Base-by-base conservation (phyloP, 2,888 invertebrate genomes). In the Cotesia congregata region DNA sequence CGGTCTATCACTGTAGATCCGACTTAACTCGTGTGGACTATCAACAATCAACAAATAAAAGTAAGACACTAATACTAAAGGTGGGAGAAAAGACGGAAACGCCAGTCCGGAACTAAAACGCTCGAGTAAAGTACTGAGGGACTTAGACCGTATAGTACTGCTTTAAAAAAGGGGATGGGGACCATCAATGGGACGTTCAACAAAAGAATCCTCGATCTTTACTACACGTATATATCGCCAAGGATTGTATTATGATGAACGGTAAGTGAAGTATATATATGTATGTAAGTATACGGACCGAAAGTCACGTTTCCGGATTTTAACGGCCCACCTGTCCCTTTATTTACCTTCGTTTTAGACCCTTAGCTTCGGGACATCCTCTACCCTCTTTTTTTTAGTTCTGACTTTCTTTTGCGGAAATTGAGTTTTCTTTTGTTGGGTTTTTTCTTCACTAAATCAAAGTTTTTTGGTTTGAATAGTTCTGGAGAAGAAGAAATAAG, bases 41-140 rank as follows among this genome's bases (percentile, higher is more conserved):
- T 12, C 9, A 50, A 50, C 12, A 12, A 30, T 0, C 3, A 30
- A n/a, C 50, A 40, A 39, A 64, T 17, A 71, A 30, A 30, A n/a
- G 41, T 30, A 39, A 12, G 65, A 65, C 6, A 65, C 12, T 60
- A 20, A 65, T 20, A 38, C 5, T 30, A 12, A 12, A 9, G 20
- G 7, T 20, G 59, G 9, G 59, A 59, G 59, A 6, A 1, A 65
- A 38, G 60, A n/a, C 30, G 6, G 30, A 59, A 30, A 67, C 50
- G 65, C 72, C 30, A 30, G 30, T 30, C 30, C 65, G 72, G 72
- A 73, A 73, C 72, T 73, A 73, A 73, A 73, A 73, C 50, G 72
- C n/a, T 17, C 20, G 15, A 59, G 72, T 65, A 50, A 30, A 30
- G 30, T 30, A 30, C 30, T 30, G 3, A 30, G 30, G 30, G 30